These are phyloP conservation scores for Acanthosepion esculentum DNA, from an alignment of 2,888 invertebrate species.

Conservation along the genomic window DNA sequence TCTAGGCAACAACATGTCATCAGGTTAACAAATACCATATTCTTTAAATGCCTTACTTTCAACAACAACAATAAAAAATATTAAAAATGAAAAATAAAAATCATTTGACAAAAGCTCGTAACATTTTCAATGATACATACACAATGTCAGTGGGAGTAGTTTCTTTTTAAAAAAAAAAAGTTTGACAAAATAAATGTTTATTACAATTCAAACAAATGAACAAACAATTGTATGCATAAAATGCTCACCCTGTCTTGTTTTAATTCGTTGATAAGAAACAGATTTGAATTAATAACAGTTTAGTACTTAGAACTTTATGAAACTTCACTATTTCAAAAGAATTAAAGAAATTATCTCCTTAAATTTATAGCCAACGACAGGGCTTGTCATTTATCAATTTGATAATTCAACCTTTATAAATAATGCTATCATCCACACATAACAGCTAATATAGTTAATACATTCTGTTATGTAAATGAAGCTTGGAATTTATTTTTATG, in stretches of 20 bases:
- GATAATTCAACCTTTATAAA: not conserved
- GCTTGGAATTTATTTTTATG: not conserved
- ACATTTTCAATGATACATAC: not conserved
- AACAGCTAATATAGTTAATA: too few species aligned
- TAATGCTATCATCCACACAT: too few species aligned
- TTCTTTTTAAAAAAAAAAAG: not conserved
- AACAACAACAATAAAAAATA: not conserved
- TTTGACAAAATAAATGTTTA: not conserved
- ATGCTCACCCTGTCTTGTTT: not conserved
- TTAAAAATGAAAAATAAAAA: not conserved
- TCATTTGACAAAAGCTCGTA: not conserved
- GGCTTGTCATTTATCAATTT: not conserved
- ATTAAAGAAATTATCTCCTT: too few species aligned
- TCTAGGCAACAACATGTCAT: not conserved
- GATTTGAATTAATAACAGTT: not conserved
- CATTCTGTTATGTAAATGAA: too few species aligned
- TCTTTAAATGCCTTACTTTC: not conserved
- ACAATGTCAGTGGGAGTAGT: not conserved
- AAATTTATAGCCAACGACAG: not conserved
- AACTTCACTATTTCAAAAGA: not conserved
- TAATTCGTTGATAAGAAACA: conserved; percentile 21
- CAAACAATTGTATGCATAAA: not conserved
- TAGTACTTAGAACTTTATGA: not conserved
- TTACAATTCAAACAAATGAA: not conserved
- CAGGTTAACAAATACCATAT: not conserved